Evolutionary conservation across 2,797 vertebrate species (phyloP), one percentile per base, ranked within the genome.

Genomic region (Gambelia wislizenii): DNA sequence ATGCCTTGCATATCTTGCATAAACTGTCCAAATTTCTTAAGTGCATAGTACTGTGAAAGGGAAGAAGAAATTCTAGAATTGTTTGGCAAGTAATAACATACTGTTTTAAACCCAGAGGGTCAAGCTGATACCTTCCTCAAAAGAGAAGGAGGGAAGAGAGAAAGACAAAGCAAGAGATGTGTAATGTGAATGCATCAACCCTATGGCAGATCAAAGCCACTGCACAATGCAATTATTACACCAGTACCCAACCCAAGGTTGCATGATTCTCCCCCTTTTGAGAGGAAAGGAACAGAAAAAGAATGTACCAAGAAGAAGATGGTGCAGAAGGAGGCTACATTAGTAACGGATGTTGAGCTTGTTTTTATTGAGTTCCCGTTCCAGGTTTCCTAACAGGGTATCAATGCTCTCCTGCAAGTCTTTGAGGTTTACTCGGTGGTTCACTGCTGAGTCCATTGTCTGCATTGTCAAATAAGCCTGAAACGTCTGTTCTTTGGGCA

Each of bases 361-460:
- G 96, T 98, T 99, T 96, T 99, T 99, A 97, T 98, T 99, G 84
- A 99, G 98, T 95, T 99, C 99, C 93, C 97, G 95, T 96, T 99
- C 99, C 95, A 99, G 96, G 97, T 99, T 99, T 95, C 99, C 98
- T 94, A 99, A 98, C 89, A 99, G 96, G 3, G 98, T 98, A 96
- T 99, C 99, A 6, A 99, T 99, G 94, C 98, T 99, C 96, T 99
- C 98, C 96, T 99, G 99, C 92, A 99, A 97, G 95, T 99, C 98
- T 91, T 97, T 98, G 95, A 99, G 98, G 97, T 99, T 98, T 56
- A 98, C 98, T 83, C 97, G 97, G 96, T 97, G 98, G 94, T 98
- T 98, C 89, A 96, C 97, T 0, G 96, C 97, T 0, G 98, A 98
- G 93, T 97, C 98, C 90, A 98, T 96, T 0, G 98, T 98, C 94